Evolutionary conservation across 2,797 vertebrate species (phyloP), one percentile per base, ranked within the genome.

Genomic region (Neopelma chrysocephalum): DNA sequence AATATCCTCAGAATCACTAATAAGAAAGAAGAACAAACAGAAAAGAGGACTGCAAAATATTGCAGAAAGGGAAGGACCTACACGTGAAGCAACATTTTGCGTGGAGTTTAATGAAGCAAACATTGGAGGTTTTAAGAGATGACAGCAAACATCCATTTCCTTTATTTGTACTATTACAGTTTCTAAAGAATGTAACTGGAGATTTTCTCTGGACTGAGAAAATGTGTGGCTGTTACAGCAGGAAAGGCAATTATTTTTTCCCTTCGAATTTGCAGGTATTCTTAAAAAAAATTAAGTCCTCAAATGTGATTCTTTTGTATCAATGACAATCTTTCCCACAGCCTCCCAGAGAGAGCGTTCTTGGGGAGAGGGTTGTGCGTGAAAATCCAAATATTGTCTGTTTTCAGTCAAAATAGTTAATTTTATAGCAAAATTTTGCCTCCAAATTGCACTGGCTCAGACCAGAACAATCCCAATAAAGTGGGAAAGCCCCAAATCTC

Each of bases 61-160:
- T 92, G 70, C 79, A 79, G 70, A 48, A 87, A 64, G 45, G 65
- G 48, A 87, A 60, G 40, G 51, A 86, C 27, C 82, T 69, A 23
- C 29, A 47, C 38, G 25, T 26, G 42, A 89, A 87, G 48, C 60
- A 89, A 45, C 32, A 42, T 62, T 89, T 93, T 92, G 79, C 68
- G 61, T 86, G 84, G 60, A 64, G 61, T 75, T 91, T 93, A 94
- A 94, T 83, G 84, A 91, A 93, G 91, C 91, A 89, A 92, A 69
- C 43, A 40, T 8, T 87, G 58, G 61, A 94, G 69, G 68, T 87
- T 96, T 94, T 83, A 89, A 87, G 91, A 71, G 65, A 69, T 83
- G 84, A 85, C 79, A 96, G 79, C 57, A 85, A 96, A 85, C 65
- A 90, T 94, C 61, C 43, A 58, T 92, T 94, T 93, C 82, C 60